Conservation (phyloP, 2,888 invertebrate genomes). For the Callyntrura guangdongensis region DNA sequence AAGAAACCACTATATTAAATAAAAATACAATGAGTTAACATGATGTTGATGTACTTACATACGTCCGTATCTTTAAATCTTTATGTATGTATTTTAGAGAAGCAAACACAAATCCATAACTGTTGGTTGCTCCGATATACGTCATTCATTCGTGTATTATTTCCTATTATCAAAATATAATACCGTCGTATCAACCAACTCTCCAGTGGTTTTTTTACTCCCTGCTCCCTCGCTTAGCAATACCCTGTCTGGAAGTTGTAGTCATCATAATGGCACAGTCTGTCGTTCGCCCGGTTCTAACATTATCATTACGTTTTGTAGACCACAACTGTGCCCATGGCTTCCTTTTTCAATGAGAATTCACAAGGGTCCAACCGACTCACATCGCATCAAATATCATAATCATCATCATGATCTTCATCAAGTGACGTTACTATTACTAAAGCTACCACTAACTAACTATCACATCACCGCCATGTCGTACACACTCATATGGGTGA, state of each 20-base stretch:
- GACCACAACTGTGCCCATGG: slow-evolving; percentile 83
- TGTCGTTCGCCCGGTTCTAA: slow-evolving; percentile 26
- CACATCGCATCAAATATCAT: slow-evolving; percentile 78
- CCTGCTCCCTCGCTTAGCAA: neutral
- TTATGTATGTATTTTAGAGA: slow-evolving; percentile 47
- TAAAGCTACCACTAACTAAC: slow-evolving; percentile 53
- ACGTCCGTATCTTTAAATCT: slow-evolving; percentile 43
- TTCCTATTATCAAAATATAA: slow-evolving; percentile 43
- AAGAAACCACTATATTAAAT: slow-evolving; percentile 44
- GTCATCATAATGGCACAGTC: neutral
- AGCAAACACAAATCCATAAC: slow-evolving; percentile 40
- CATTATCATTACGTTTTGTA: slow-evolving; percentile 75
- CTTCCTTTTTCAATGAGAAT: slow-evolving; percentile 78
- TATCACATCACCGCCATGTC: slow-evolving; percentile 14
- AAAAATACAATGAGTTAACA: slow-evolving; percentile 45
- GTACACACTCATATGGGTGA: neutral
- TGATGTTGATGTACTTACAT: slow-evolving; percentile 45
- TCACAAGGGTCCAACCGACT: slow-evolving; percentile 82
- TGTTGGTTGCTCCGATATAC: neutral
- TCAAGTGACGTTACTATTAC: slow-evolving; percentile 69
- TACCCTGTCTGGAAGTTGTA: neutral
- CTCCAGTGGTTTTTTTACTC: slow-evolving; percentile 55
- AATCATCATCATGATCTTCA: slow-evolving; percentile 55
- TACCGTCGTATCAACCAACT: slow-evolving; percentile 39
- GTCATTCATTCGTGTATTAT: slow-evolving; percentile 37